Evolutionary conservation across 2,797 vertebrate species (phyloP), one percentile per base, ranked within the genome.

Genomic region (Aulostomus chinensis): DNA sequence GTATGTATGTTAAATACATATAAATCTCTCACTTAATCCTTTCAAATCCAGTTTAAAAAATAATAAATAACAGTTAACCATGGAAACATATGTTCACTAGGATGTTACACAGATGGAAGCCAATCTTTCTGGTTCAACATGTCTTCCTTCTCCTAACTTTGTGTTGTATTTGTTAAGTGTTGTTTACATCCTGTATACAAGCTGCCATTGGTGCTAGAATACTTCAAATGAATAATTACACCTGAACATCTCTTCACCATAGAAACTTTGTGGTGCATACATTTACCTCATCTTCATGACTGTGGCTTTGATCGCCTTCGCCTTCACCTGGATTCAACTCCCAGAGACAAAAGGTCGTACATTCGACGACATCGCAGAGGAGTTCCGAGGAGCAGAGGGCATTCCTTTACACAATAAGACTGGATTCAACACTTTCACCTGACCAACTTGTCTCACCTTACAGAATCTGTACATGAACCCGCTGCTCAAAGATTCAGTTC

Each of bases 261-360:
- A 92, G 84, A 81, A 89, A 53, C 3, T 80, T 16, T 81, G 82
- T 14, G 84, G 80, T 0, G 69, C 82, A 2, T 91, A 88, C 1
- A 66, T 92, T 20, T 92, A 92, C 73, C 87, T 92, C 21, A 46
- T 92, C 53, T 88, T 90, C 46, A 85, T 73, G 80, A 22, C 15
- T 0, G 68, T 76, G 54, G 86, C 82, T 42, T 26, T 87, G 17
- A 2, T 71, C 2, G 79, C 88, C 37, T 85, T 88, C 67, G 11
- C 48, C 42, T 81, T 85, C 58, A 88, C 65, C 5, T 83, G 87
- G 78, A 20, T 86, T 17, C 83, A 78, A 38, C 79, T 93, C 10
- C 91, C 90, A 0, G 91, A 92, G 73, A 92, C 92, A 2, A 90
- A 83, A 51, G 89, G 90, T 0, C 82, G 92, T 6, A 89, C 82